Percentiles rank a stretch among this genome's conserved stretches.
Conservation (phyloP, 2,797 vertebrate genomes). For the Discoglossus pictus region DNA sequence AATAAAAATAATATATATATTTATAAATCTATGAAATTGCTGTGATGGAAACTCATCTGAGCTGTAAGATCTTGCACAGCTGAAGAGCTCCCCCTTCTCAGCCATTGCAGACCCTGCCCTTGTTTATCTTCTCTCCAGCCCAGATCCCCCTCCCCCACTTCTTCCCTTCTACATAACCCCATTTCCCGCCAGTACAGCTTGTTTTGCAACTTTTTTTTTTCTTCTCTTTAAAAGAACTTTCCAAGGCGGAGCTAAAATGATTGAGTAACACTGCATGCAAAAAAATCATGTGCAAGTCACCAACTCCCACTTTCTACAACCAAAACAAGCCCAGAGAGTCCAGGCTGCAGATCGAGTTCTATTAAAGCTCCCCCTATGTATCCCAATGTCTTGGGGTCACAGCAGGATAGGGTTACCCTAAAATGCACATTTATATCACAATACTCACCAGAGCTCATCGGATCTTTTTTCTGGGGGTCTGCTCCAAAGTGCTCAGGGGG, state of each 20-base stretch:
- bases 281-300: conserved; percentile 44
- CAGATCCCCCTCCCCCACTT: conserved; percentile 32
- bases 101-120: conserved; percentile 45
- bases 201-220: conserved; percentile 46
- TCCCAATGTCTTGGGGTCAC: conserved; percentile 19
- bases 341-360: conserved; percentile 18
- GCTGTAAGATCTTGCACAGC: no score
- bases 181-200: conserved; percentile 49
- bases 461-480: conserved; percentile 47
- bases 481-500: conserved; percentile 30
- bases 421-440: no score
- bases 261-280: conserved; percentile 47
- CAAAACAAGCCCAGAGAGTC: conserved; percentile 34
- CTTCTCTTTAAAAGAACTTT: conserved; percentile 44
- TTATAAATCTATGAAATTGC: no score
- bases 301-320: conserved; percentile 52
- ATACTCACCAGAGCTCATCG: conserved; percentile 39
- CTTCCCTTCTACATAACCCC: conserved; percentile 41
- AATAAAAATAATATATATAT: no score
- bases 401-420: no score
- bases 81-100: neutral
- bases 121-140: conserved; percentile 39
- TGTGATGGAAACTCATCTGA: no score
- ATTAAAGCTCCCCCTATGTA: neutral
- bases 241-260: conserved; percentile 47